Conservation (phyloP, 2,797 vertebrate species). For the Hyperoplus immaculatus region DNA sequence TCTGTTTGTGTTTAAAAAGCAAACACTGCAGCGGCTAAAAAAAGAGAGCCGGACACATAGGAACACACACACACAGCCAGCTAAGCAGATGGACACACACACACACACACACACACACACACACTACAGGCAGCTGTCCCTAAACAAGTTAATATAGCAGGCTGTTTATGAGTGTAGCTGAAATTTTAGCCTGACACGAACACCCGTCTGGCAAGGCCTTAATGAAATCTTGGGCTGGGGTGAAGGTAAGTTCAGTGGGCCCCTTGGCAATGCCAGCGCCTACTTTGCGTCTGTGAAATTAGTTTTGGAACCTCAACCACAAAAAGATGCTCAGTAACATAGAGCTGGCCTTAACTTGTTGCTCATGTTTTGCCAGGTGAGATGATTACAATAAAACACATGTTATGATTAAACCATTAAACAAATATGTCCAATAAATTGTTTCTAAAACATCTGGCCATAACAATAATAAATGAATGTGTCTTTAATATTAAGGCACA, state of each 20-base stretch:
- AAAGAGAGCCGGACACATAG: conserved; percentile 29
- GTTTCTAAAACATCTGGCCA: background rate
- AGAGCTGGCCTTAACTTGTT: background rate
- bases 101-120: conserved; percentile 70
- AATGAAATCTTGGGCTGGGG: conserved; percentile 87
- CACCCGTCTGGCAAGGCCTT: conserved; percentile 86
- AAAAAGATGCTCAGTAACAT: conserved; percentile 22
- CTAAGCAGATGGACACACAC: conserved; percentile 70
- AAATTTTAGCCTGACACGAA: conserved; percentile 86
- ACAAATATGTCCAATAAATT: background rate
- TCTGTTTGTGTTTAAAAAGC: conserved; percentile 16
- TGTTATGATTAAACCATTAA: background rate
- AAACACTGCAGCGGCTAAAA: conserved; percentile 3
- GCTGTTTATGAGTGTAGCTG: conserved; percentile 88
- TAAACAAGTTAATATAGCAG: conserved; percentile 91
- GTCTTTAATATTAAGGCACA: background rate
- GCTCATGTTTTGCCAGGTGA: background rate
- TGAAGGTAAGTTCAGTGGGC: conserved; percentile 86
- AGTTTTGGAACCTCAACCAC: conserved; percentile 23
- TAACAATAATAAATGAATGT: background rate
- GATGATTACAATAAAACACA: background rate
- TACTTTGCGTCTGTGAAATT: conserved; percentile 36
- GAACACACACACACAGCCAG: conserved; percentile 62
- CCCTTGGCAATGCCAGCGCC: conserved; percentile 47
- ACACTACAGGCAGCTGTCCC: conserved; percentile 86